phyloP scores from a whole-genome alignment of 2,797 vertebrate genomes.

The Coregonus suidteri region DNA sequence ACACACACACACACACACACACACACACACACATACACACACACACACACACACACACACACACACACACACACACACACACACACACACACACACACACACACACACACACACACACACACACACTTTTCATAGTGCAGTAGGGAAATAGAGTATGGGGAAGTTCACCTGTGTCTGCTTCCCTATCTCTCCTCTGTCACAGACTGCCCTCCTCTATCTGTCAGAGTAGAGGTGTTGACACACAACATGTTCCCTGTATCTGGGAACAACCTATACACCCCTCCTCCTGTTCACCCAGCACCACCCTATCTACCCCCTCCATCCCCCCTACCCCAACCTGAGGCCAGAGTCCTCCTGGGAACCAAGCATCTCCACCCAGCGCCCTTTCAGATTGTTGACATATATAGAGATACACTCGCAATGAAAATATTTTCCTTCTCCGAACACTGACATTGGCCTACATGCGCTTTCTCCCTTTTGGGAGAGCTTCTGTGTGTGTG shows the following conservation, averaged over 20 bases:
- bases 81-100: constrained; percentile 1
- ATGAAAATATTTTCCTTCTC: constrained; percentile 93
- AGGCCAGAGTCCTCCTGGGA: constrained; percentile 79
- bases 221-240: constrained; percentile 66
- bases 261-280: constrained; percentile 62
- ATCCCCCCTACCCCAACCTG: constrained; percentile 11
- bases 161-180: constrained; percentile 40
- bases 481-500: constrained; percentile 76
- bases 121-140: background rate
- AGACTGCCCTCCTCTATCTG: constrained; percentile 64
- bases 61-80: background rate
- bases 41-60: constrained; percentile 1
- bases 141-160: background rate
- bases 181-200: constrained; percentile 52
- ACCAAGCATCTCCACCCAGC: constrained; percentile 71
- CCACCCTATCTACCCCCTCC: constrained; percentile 11
- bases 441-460: constrained; percentile 77
- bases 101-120: constrained; percentile 12
- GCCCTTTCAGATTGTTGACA: constrained; percentile 88
- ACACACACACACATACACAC: background rate
- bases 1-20: background rate
- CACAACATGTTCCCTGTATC: constrained; percentile 73
- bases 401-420: constrained; percentile 80
- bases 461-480: constrained; percentile 68
- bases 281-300: constrained; percentile 12